These are phyloP conservation scores for Pantherophis vulpinus DNA, from an alignment of 2,797 vertebrate species.

Conservation along the genomic window DNA sequence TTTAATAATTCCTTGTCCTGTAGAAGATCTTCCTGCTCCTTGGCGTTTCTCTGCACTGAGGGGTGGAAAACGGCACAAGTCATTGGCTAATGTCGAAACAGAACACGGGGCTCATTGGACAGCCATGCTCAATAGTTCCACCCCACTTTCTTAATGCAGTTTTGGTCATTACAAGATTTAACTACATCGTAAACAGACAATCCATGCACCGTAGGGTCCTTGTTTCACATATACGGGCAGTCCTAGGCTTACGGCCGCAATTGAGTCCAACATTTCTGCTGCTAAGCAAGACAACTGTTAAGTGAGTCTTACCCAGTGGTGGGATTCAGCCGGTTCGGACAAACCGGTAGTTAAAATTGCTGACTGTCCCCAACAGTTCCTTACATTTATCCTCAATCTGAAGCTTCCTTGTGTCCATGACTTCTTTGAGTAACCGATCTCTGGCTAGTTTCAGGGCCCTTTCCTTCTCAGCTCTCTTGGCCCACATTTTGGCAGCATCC, in stretches of 20 bases:
- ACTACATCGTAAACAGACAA: background rate
- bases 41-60: slow-evolving; percentile 75
- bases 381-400: slow-evolving; percentile 87
- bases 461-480: slow-evolving; percentile 65
- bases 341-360: too few species aligned
- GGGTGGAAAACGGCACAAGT: slow-evolving; percentile 9
- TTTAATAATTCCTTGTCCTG: slow-evolving; percentile 72
- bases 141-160: background rate
- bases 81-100: background rate
- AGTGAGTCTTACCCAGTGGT: background rate
- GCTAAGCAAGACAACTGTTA: background rate
- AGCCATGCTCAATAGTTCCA: background rate
- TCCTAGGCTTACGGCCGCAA: background rate
- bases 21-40: slow-evolving; percentile 69
- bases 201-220: background rate
- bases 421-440: slow-evolving; percentile 76
- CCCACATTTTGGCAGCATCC: slow-evolving; percentile 70
- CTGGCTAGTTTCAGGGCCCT: slow-evolving; percentile 71
- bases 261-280: background rate
- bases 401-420: slow-evolving; percentile 73
- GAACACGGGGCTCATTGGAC: too few species aligned
- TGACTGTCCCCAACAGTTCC: slow-evolving; percentile 20
- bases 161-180: background rate
- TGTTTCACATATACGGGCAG: background rate
- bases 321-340: too few species aligned